These are phyloP conservation scores for Phalanger gymnotis DNA, from an alignment of 2,797 vertebrate species.

Conservation along the genomic window DNA sequence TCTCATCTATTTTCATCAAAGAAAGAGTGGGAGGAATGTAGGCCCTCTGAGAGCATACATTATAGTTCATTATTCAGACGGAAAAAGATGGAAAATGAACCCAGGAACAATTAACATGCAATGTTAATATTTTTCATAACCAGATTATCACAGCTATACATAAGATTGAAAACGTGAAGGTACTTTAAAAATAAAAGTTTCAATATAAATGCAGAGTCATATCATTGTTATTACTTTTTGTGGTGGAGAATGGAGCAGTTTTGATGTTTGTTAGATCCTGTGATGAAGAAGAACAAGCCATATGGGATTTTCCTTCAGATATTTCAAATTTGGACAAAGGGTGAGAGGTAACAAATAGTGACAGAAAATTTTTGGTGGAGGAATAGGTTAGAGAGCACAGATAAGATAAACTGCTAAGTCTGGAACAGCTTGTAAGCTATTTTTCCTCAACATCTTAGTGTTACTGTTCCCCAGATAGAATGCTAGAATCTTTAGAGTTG, in stretches of 20 bases:
- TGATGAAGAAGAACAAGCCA: neutral
- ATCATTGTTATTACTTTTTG: neutral
- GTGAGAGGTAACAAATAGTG: neutral
- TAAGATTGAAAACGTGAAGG: neutral
- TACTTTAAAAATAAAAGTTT: slow-evolving; percentile 42
- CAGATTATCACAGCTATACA: neutral
- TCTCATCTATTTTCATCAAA: slow-evolving; percentile 70
- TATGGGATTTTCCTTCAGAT: neutral
- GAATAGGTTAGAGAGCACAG: slow-evolving; percentile 12
- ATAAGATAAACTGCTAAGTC: neutral
- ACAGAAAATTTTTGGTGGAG: neutral
- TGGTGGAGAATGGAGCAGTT: neutral
- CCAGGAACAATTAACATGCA: slow-evolving; percentile 58
- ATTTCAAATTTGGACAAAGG: neutral
- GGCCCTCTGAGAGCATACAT: slow-evolving; percentile 62
- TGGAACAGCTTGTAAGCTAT: neutral
- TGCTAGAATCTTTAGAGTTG: slow-evolving; percentile 23
- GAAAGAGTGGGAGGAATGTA: slow-evolving; percentile 48
- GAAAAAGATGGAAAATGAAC: slow-evolving; percentile 55
- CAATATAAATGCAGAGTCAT: neutral
- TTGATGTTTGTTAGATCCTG: slow-evolving; percentile 22
- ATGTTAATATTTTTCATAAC: slow-evolving; percentile 30
- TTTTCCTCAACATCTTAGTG: neutral
- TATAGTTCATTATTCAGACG: slow-evolving; percentile 47
- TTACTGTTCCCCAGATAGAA: neutral